phyloP scores from a whole-genome alignment of 2,888 invertebrate species.

The Masnerella sp. region DNA sequence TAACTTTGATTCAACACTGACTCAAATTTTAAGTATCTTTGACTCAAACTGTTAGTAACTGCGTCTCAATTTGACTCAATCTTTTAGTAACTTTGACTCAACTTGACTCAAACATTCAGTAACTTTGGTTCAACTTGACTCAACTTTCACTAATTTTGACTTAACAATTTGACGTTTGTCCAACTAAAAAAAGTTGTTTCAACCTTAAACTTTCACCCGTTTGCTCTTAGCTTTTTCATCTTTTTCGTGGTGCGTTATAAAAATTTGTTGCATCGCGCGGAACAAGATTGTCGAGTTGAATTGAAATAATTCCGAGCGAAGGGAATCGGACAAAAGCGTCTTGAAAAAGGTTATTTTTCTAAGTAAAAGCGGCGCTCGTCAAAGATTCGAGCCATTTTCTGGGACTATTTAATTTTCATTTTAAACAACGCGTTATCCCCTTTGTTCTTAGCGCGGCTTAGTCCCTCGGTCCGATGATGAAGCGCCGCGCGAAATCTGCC shows the following conservation, averaged over 20 bases:
- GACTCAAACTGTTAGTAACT: too few species aligned
- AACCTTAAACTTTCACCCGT: too few species aligned
- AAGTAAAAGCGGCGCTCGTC: constrained; percentile 30
- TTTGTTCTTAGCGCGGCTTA: constrained; percentile 50
- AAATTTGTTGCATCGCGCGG: not conserved
- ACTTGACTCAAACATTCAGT: too few species aligned
- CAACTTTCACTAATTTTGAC: too few species aligned
- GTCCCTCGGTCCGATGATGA: constrained; percentile 44
- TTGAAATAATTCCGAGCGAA: constrained; percentile 24
- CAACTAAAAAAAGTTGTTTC: not conserved
- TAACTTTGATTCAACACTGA: too few species aligned
- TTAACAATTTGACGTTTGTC: not conserved
- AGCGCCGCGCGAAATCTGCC: constrained; percentile 48
- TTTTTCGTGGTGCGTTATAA: not conserved
- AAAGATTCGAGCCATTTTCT: constrained; percentile 39
- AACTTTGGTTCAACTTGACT: too few species aligned
- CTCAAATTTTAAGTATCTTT: too few species aligned
- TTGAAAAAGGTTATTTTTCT: constrained; percentile 33
- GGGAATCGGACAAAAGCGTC: constrained; percentile 27
- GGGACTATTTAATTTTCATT: constrained; percentile 54
- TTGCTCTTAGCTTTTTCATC: not conserved
- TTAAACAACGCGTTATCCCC: constrained; percentile 50
- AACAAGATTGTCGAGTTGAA: too few species aligned
- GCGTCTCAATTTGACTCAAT: too few species aligned
- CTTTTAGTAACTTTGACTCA: too few species aligned